These are phyloP conservation scores for Lithophane semibrunnea DNA, from an alignment of 2,888 invertebrate genomes.

Conservation along the genomic window DNA sequence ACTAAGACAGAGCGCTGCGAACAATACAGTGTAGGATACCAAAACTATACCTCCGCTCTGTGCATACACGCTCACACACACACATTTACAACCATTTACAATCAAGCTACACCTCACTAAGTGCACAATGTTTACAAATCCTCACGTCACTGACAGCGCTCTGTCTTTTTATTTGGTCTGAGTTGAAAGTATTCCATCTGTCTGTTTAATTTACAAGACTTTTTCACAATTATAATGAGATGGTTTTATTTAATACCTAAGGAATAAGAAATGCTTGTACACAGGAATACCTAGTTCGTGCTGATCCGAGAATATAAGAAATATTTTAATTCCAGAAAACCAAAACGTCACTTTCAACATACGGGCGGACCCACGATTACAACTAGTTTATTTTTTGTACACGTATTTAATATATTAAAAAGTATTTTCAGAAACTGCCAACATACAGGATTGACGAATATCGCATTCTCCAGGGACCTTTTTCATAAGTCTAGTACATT, in stretches of 20 bases:
- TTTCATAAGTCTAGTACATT: conserved; percentile 40
- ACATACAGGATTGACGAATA: conserved; percentile 23
- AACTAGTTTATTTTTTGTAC: conserved; percentile 12
- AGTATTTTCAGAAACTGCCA: conserved; percentile 39
- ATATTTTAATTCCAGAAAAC: neutral
- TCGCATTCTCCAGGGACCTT: conserved; percentile 39
- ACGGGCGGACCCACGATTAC: neutral
- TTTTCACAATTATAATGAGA: neutral
- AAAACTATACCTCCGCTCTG: too few species aligned
- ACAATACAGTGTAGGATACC: too few species aligned
- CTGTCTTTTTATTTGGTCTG: too few species aligned
- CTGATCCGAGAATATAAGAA: neutral
- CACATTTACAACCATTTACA: too few species aligned
- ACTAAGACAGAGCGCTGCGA: too few species aligned
- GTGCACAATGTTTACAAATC: too few species aligned
- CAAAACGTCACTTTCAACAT: neutral
- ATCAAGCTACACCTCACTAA: too few species aligned
- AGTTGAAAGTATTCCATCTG: neutral
- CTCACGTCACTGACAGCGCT: too few species aligned
- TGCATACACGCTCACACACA: too few species aligned
- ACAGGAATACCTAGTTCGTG: neutral
- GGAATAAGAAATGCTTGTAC: neutral
- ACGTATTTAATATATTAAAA: conserved; percentile 6
- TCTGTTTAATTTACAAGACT: neutral
- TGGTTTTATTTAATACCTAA: too few species aligned